Evolutionary conservation across 2,888 invertebrate genomes (phyloP), one percentile per base, ranked within the genome.

Genomic region (Sarcophaga caerulescens): DNA sequence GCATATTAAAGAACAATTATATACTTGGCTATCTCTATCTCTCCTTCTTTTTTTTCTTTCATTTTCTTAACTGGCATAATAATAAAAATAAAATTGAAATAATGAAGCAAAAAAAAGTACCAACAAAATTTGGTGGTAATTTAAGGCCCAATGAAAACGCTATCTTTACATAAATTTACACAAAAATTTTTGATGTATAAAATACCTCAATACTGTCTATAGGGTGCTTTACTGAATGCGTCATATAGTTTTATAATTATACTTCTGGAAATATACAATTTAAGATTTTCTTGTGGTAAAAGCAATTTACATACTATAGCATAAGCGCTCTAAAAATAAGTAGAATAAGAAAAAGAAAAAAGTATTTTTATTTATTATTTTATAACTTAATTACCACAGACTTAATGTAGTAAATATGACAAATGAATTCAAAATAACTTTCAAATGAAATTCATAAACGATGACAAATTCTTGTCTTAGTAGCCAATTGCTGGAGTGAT

Each of bases 1-100:
- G 84, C 86, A 86, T 86, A 86, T 86, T 86, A 86, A 86, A 86
- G 86, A 84, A 86, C 84, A 86, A 86, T 86, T 86, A 86, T 84
- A 66, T 76, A 65, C 65, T 80, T 70, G 65, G 65, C 62, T 68
- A 44, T 69, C 69, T 68, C 23, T 59, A 23, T 19, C 14, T 47
- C 14, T 35, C 35, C 45, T 17, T 52, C 21, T 21, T 52, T 65
- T n/a, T 19, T 35, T 10, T 35, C 11, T 66, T 62, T 52, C 8
- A 14, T 65, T 82, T 69, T 23, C 59, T 69, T 63, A 25, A 14
- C 12, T 70, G 35, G 35, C 44, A 57, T 44, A 70, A 45, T 45
- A 63, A 70, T 47, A 52, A 59, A 23, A 52, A 21, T 47, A 52
- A 79, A 63, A 70, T 45, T 80, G 6, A 71, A 52, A 71, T 73